phyloP scores from a whole-genome alignment of 2,113 vertebrate species.

The Larimichthys crocea region DNA sequence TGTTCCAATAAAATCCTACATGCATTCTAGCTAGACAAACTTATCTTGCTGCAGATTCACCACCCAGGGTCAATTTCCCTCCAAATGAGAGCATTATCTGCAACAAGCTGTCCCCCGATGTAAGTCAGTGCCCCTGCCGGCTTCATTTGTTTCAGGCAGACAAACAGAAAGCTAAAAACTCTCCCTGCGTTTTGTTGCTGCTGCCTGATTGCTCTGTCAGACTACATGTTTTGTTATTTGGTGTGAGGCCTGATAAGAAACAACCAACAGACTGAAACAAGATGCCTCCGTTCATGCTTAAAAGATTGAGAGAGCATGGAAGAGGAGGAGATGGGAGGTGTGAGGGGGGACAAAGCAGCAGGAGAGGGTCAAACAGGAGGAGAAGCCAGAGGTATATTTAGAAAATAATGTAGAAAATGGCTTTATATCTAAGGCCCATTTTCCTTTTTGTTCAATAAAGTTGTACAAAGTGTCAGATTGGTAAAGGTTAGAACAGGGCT shows the following conservation, averaged over 20 bases:
- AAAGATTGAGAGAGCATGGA: background rate
- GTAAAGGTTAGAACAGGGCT: background rate
- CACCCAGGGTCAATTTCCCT: conserved; percentile 75
- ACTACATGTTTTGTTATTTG: conserved; percentile 55
- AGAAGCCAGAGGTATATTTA: background rate
- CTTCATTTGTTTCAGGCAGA: conserved; percentile 75
- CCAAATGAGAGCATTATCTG: conserved; percentile 78
- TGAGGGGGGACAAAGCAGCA: background rate
- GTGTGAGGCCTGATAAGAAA: conserved; percentile 55
- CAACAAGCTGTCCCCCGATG: conserved; percentile 74
- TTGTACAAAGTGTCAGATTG: background rate
- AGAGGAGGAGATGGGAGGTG: background rate
- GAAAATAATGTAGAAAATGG: background rate
- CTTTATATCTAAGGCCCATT: background rate
- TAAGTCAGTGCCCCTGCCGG: conserved; percentile 57
- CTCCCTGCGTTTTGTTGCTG: conserved; percentile 45
- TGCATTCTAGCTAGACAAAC: conserved; percentile 54
- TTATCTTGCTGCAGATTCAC: conserved; percentile 60
- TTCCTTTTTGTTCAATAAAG: conserved; percentile 1
- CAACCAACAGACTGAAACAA: conserved; percentile 47
- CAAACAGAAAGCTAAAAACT: conserved; percentile 68
- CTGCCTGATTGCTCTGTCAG: conserved; percentile 69
- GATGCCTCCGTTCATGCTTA: conserved; percentile 21
- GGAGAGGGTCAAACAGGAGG: background rate
- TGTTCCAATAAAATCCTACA: conserved; percentile 66